Conservation (phyloP, 1,140 invertebrate species). For the Aleiodes sp. region DNA sequence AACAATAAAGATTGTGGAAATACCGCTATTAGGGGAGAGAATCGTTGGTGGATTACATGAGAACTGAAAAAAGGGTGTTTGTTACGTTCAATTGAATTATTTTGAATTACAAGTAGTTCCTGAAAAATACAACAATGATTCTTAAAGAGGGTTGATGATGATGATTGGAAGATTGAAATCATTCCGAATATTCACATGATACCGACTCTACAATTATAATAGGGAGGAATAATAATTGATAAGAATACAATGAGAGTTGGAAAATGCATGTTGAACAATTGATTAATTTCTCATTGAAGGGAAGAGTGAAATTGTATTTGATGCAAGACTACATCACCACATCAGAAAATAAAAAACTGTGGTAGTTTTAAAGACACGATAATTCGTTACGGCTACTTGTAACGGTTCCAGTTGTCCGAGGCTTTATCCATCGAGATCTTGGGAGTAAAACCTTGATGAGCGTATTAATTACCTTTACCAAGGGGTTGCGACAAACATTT, state of each 20-base stretch:
- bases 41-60: background rate
- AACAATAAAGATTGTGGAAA: constrained; percentile 3
- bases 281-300: no score
- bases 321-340: background rate
- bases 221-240: background rate
- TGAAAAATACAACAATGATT: background rate
- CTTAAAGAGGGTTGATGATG: background rate
- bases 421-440: constrained; percentile 53
- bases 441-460: constrained; percentile 47
- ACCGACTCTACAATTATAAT: no score
- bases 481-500: constrained; percentile 25
- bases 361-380: constrained; percentile 42
- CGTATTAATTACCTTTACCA: constrained; percentile 62
- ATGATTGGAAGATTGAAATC: background rate
- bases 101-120: background rate
- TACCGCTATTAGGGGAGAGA: constrained; percentile 7
- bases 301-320: background rate
- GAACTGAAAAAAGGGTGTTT: background rate
- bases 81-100: background rate
- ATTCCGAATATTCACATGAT: background rate
- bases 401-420: constrained; percentile 38
- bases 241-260: background rate
- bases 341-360: constrained; percentile 1
- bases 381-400: constrained; percentile 54
- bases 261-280: background rate